A percentile compares a stretch with the other conserved stretches of the same genome.
Conservation (phyloP, 1,140 invertebrate species). For the Lerema accius region DNA sequence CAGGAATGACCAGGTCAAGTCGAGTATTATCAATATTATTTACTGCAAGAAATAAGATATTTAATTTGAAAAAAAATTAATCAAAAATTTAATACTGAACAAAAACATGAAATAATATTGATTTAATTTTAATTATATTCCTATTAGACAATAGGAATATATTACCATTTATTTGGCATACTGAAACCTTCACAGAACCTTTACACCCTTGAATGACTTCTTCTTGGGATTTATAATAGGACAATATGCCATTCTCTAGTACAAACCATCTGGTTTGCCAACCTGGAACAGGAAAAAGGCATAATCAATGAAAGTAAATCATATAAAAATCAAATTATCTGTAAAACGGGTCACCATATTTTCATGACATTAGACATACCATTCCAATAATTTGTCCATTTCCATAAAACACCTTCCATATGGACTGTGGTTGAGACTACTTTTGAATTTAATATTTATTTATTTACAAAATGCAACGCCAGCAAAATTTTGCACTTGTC, state of each 20-base stretch:
- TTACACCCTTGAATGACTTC: slow-evolving; percentile 93
- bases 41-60: slow-evolving; percentile 83
- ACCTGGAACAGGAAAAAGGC: slow-evolving; percentile 80
- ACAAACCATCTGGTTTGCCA: slow-evolving; percentile 95
- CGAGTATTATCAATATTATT: slow-evolving; percentile 88
- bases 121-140: too few relatives aligned
- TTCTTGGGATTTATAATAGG: slow-evolving; percentile 92
- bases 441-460: slow-evolving; percentile 23
- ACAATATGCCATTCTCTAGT: slow-evolving; percentile 90
- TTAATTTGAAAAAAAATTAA: slow-evolving; percentile 2
- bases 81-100: background rate
- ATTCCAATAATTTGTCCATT: slow-evolving; percentile 94
- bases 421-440: slow-evolving; percentile 14
- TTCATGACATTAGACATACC: slow-evolving; percentile 83
- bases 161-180: slow-evolving; percentile 91
- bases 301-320: slow-evolving; percentile 2
- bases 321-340: background rate
- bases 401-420: slow-evolving; percentile 89
- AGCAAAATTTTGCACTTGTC: slow-evolving; percentile 23
- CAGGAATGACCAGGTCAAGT: slow-evolving; percentile 91
- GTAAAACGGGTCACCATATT: background rate
- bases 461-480: slow-evolving; percentile 35
- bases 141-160: slow-evolving; percentile 10
- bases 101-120: too few relatives aligned
- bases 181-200: slow-evolving; percentile 91